phyloP scores from a whole-genome alignment of 2,797 vertebrate species.

The Vultur gryphus region DNA sequence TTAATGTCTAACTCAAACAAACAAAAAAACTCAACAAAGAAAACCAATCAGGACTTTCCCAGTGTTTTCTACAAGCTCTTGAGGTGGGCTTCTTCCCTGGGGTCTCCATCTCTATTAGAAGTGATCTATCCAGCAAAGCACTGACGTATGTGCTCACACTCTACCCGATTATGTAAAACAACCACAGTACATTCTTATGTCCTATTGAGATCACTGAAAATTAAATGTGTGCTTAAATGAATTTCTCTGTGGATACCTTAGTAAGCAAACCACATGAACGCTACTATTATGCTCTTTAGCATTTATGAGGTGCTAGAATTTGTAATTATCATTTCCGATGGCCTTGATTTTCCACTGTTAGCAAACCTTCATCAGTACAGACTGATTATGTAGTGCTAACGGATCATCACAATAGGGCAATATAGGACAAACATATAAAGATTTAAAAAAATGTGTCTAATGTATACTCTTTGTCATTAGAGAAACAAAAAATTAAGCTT shows the following conservation, averaged over 20 bases:
- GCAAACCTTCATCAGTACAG: background rate
- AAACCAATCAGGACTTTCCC: background rate
- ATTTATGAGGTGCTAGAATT: background rate
- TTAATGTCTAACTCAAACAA: background rate
- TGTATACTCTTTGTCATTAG: background rate
- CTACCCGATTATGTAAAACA: background rate
- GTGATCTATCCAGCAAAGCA: background rate
- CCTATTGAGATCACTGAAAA: background rate
- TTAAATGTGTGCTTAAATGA: background rate
- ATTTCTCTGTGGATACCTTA: background rate
- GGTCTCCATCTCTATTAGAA: background rate
- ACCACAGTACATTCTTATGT: rapidly evolving
- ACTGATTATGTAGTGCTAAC: background rate
- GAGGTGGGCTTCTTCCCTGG: background rate
- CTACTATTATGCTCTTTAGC: background rate
- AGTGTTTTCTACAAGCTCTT: background rate
- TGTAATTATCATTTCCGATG: background rate
- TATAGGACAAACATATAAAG: background rate
- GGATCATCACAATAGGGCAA: background rate
- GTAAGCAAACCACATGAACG: background rate
- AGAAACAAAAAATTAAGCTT: background rate
- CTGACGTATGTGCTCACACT: rapidly evolving
- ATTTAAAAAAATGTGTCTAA: background rate
- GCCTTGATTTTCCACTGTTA: background rate
- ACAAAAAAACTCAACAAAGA: background rate